phyloP scores from a whole-genome alignment of 2,113 vertebrate species.

The Crotalus helleri region DNA sequence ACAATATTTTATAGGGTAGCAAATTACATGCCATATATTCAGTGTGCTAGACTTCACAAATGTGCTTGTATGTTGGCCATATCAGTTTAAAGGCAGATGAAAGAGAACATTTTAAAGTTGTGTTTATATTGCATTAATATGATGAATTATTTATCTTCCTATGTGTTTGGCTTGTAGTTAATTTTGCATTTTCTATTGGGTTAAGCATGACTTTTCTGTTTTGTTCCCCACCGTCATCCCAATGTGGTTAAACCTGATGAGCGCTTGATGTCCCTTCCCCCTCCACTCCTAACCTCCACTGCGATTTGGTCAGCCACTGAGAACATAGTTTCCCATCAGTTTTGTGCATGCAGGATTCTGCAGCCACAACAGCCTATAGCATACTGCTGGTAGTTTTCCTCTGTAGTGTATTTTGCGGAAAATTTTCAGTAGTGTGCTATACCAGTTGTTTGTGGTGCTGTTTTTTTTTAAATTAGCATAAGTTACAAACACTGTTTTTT shows the following conservation, averaged over 20 bases:
- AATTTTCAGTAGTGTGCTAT: conserved; percentile 73
- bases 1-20: background rate
- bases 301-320: conserved; percentile 86
- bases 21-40: background rate
- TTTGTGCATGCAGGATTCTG: conserved; percentile 91
- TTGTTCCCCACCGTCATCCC: conserved; percentile 49
- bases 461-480: conserved; percentile 15
- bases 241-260: conserved; percentile 64
- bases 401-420: conserved; percentile 33
- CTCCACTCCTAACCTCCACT: conserved; percentile 80
- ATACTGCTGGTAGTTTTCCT: conserved; percentile 69
- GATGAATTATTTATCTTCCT: conserved; percentile 38
- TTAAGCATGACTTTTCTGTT: conserved; percentile 70
- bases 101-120: background rate
- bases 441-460: conserved; percentile 48
- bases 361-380: conserved; percentile 43
- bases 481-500: conserved; percentile 49
- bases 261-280: conserved; percentile 70
- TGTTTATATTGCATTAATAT: conserved; percentile 27
- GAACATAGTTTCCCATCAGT: conserved; percentile 94
- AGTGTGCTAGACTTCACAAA: background rate
- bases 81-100: background rate
- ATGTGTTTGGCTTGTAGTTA: conserved; percentile 38
- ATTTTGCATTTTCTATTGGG: conserved; percentile 53
- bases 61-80: rapidly evolving